Evolutionary conservation across 2,888 invertebrate species (phyloP), one percentile per base, ranked within the genome.

Genomic region (Tetragonula carbonaria): DNA sequence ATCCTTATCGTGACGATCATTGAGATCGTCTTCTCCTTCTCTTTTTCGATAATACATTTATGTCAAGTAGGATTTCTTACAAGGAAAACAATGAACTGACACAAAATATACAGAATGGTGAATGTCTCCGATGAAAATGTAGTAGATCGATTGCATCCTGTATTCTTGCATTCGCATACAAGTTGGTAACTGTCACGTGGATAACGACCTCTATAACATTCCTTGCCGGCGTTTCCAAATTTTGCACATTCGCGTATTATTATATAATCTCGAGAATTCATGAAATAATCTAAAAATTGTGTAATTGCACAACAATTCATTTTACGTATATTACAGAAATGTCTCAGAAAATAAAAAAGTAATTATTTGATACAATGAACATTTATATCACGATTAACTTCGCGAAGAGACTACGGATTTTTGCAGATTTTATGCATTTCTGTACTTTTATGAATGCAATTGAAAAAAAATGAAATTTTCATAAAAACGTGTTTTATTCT

Each of bases 131-230:
- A 38, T 38, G 71, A 79, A 11, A 62, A 70, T 78, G 65, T 88
- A 28, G 79, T 65, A 16, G 92, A 88, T 62, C 83, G 82, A 87
- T 92, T 92, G 81, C 93, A 92, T 28, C 91, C 91, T 21, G 86
- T 79, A 68, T 87, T 89, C 63, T 85, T 82, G 74, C 92, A 92
- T 76, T 93, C 93, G 83, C 93, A 92, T 38, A 91, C 79, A 18
- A 87, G 76, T 77, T 92, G 93, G 88, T 92, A 91, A 88, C 91
- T 92, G 65, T 91, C 91, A 11, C 81, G 89, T 28, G 75, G 86
- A 75, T 92, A 91, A 74, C 88, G 90, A 55, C 92, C 92, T 77
- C 81, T 88, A 73, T 93, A 92, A 86, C 93, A 93, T 28, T 86
- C 86, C 6, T 80, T 86, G 28, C 78, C 84, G 21, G 73, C 80